Conservation (phyloP, 2,888 invertebrate species). For the Eupeodes latifasciatus region DNA sequence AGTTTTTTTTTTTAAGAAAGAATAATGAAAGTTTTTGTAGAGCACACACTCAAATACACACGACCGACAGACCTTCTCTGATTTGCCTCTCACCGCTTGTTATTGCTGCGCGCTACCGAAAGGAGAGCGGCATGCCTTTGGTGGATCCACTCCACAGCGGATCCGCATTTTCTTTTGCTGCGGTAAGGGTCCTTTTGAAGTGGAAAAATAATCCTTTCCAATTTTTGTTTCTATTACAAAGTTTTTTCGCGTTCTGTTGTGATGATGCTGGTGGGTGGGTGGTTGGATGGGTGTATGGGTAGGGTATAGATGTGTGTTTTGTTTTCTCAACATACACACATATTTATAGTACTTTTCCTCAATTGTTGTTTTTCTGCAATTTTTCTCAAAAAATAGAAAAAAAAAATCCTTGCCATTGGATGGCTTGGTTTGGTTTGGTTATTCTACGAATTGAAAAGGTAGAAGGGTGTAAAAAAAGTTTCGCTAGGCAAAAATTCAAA, state of each 20-base stretch:
- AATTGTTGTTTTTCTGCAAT: slow-evolving; percentile 40
- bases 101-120: not conserved
- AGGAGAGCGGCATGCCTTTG: slow-evolving; percentile 25
- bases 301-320: slow-evolving; percentile 19
- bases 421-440: not conserved
- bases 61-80: not conserved
- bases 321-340: slow-evolving; percentile 18
- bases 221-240: slow-evolving; percentile 74
- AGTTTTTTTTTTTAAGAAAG: slow-evolving; percentile 50
- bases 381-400: slow-evolving; percentile 25
- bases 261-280: slow-evolving; percentile 9
- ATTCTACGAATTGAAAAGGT: slow-evolving; percentile 19
- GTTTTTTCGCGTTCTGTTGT: slow-evolving; percentile 27
- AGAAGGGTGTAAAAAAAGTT: slow-evolving; percentile 32
- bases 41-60: slow-evolving; percentile 7
- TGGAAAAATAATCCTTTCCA: slow-evolving; percentile 74
- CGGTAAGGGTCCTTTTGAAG: slow-evolving; percentile 69
- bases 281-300: slow-evolving; percentile 21
- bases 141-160: not conserved
- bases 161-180: slow-evolving; percentile 60
- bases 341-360: slow-evolving; percentile 15
- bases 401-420: slow-evolving; percentile 8
- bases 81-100: not conserved
- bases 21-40: slow-evolving; percentile 64
- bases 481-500: slow-evolving; percentile 61